Base-by-base conservation (phyloP, 37 sponge, comb jelly and placozoan genomes). In the Eunapius fragilis region DNA sequence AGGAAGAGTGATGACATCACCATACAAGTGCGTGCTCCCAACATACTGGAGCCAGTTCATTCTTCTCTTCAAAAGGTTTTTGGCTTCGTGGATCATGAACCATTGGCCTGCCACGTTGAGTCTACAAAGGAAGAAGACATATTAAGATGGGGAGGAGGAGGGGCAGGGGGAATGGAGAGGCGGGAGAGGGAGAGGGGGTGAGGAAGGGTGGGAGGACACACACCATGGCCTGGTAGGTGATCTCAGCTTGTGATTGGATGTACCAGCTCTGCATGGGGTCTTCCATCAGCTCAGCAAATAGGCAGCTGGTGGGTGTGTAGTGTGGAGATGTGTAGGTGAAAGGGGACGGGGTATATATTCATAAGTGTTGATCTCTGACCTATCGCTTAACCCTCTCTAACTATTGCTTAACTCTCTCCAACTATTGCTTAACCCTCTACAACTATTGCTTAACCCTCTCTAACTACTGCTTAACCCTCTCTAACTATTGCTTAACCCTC, bases 201-300 rank as follows among this genome's bases (percentile, higher is more conserved):
- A 32, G 36, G 37, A 9, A 34, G 33, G 32, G 9, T 36, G 33
- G 70, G 6, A 10, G 58, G 22, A 58, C 17, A 58, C 58, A 17
- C 58, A 58, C 58, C 58, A 58, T 1, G 58, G 58, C 58, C 14
- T 58, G 58, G 22, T 58, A 58, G 58, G 6, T 58, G 58, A 58
- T 58, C 58, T 58, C 58, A 58, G 58, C 58, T 17, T 58, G 58
- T 58, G 58, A 13, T 58, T 58, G 58, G 1, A 72, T 70, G 82
- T 91, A 94, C 88, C 92, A 94, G 3, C 37, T 70, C 48, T 86
- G 77, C 80, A 94, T 81, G 12, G 68, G 75, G 74, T 94, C n/a
- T n/a, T n/a, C 94, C 94, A 94, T 94, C 45, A 94, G 69, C 82
- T 90, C 91, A 71, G 86, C 41, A 45, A 94, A 94, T 12, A 94